These are phyloP conservation scores for Trissonchulus sp. DNA, from an alignment of 2,888 invertebrate species.

Conservation along the genomic window DNA sequence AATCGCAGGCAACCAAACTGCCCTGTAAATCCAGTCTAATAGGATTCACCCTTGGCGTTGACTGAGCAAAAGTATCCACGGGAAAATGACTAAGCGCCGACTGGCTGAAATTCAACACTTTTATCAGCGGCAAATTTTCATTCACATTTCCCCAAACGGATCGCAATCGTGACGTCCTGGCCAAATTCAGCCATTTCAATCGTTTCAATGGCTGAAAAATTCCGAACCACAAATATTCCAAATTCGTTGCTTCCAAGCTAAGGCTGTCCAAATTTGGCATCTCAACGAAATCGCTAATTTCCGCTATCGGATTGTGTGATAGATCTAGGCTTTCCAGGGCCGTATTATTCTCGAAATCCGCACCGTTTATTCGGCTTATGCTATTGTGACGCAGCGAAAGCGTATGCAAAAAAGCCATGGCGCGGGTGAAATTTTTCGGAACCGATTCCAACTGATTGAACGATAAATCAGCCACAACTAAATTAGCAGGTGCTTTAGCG, in stretches of 20 bases:
- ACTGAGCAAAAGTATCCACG: background rate
- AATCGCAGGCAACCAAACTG: constrained; percentile 25
- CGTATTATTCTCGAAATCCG: background rate
- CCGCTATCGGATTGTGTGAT: background rate
- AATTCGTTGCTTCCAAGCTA: background rate
- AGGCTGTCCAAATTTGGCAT: background rate
- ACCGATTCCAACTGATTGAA: too few species aligned
- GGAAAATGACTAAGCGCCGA: background rate
- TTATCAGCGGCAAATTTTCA: background rate
- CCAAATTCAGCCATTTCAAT: background rate
- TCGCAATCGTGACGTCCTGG: background rate
- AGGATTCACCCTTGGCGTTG: background rate
- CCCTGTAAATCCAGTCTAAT: background rate
- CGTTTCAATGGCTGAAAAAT: background rate
- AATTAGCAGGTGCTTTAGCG: too few species aligned
- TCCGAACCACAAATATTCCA: background rate
- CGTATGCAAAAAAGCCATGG: too few species aligned
- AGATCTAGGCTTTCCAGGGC: background rate
- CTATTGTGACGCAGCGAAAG: too few species aligned
- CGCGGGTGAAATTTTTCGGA: too few species aligned
- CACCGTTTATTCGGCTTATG: too few species aligned
- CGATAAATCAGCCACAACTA: too few species aligned
- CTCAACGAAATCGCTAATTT: background rate
- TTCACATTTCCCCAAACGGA: background rate
- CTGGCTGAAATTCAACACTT: constrained; percentile 1